Evolutionary conservation across 2,888 invertebrate species (phyloP).

Genomic region (Germaria angustata): DNA sequence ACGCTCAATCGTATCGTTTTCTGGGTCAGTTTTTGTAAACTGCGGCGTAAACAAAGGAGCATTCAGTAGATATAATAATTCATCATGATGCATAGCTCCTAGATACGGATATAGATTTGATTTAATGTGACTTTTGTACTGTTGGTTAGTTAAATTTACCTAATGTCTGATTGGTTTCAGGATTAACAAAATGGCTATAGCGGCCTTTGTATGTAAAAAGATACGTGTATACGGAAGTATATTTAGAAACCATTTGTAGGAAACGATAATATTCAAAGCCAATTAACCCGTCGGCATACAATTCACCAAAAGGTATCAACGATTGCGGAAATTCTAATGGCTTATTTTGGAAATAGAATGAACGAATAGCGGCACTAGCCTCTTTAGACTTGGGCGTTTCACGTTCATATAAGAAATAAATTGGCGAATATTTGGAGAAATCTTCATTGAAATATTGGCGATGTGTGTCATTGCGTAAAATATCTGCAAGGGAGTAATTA

Average conservation of each 20-base stretch:
- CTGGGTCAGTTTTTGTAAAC: slow-evolving; percentile 77
- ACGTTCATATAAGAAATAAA: slow-evolving; percentile 78
- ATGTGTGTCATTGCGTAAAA: slow-evolving; percentile 81
- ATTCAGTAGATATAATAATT: slow-evolving; percentile 80
- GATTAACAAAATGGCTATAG: slow-evolving; percentile 81
- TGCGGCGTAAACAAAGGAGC: slow-evolving; percentile 74
- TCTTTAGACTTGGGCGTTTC: slow-evolving; percentile 75
- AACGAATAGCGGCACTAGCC: slow-evolving; percentile 69
- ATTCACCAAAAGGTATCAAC: slow-evolving; percentile 71
- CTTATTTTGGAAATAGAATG: slow-evolving; percentile 71
- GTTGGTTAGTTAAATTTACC: slow-evolving; percentile 76
- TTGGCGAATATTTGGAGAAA: slow-evolving; percentile 73
- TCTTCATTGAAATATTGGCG: slow-evolving; percentile 73
- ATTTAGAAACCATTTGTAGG: slow-evolving; percentile 81
- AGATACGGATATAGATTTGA: slow-evolving; percentile 48
- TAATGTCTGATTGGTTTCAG: slow-evolving; percentile 79
- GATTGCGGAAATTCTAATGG: slow-evolving; percentile 66
- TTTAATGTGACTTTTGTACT: slow-evolving; percentile 20
- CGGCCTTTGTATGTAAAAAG: slow-evolving; percentile 83
- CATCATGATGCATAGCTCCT: slow-evolving; percentile 81
- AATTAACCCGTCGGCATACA: slow-evolving; percentile 83
- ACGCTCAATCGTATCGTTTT: slow-evolving; percentile 79
- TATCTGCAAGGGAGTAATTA: slow-evolving; percentile 75
- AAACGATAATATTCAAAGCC: slow-evolving; percentile 83
- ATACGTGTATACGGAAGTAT: slow-evolving; percentile 83